Base-by-base conservation (phyloP, 2,113 vertebrate genomes). In the Okapia johnstoni region DNA sequence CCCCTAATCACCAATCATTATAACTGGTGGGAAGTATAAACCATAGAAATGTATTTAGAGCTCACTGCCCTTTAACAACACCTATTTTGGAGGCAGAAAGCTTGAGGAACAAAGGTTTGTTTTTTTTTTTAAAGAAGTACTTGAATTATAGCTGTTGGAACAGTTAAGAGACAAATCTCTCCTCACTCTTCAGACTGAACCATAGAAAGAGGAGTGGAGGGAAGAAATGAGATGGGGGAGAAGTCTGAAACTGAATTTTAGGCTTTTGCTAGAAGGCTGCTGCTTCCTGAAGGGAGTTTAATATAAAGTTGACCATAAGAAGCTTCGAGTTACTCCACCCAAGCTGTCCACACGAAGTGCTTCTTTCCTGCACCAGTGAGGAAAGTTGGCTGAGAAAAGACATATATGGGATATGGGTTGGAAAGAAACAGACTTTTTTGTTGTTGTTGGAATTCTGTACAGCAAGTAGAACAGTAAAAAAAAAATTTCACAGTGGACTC, bases 361-460 rank as follows among this genome's bases (percentile, higher is more conserved):
- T 30, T 96, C 88, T 98, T 98, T 98, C 97, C 96, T 96, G 97
- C 0, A 0, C 73, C 0, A 58, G 1, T 77, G 80, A 86, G 0
- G 40, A 97, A 95, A 93, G 23, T 33, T 5, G 36, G 73, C n/a
- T 92, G 96, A 87, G 86, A 93, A 97, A 80, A 4, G 52, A 50
- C 50, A 46, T 85, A 96, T 57, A 73, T 94, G 97, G 96, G 92
- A 91, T 2, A 0, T 0, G 52, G 55, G 25, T 30, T 79, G 28
- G 93, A 94, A 97, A 97, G 96, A 98, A 98, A 98, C 97, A 98
- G 97, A 89, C 43, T 98, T 98, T 97, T n/a, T 36, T 70, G n/a
- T 93, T 33, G 60, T 77, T 48, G 86, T 36, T 98, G 94, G 85
- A 10, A 0, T 94, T 97, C 79, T 94, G 26, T 0, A 0, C 33